Evolutionary conservation across 2,797 vertebrate genomes (phyloP).

Genomic region (Chelonia mydas): DNA sequence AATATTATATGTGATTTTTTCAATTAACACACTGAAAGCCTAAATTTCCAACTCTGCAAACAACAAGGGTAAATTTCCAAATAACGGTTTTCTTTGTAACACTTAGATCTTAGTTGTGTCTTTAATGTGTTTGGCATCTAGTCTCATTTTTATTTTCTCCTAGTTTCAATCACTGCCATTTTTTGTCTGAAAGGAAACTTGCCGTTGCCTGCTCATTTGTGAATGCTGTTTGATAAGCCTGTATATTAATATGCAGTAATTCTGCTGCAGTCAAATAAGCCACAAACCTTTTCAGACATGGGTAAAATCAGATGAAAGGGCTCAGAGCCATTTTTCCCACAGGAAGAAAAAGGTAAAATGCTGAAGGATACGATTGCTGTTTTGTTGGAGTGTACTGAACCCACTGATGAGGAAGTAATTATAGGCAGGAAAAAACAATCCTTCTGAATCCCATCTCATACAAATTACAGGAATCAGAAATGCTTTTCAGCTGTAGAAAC

Average conservation of each 20-base stretch:
- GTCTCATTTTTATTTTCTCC: constrained; percentile 15
- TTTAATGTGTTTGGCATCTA: background rate
- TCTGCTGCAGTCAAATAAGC: constrained; percentile 37
- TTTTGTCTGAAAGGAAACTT: constrained; percentile 25
- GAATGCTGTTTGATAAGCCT: constrained; percentile 41
- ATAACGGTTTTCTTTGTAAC: background rate
- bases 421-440: constrained; percentile 67
- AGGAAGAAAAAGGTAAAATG: constrained; percentile 27
- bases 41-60: background rate
- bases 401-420: constrained; percentile 70
- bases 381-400: constrained; percentile 37
- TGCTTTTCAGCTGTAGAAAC: constrained; percentile 34
- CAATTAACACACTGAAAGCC: background rate
- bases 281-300: constrained; percentile 40
- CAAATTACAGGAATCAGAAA: constrained; percentile 56
- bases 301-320: constrained; percentile 48
- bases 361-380: constrained; percentile 23
- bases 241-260: constrained; percentile 29
- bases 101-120: background rate
- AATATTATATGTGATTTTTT: rapidly evolving
- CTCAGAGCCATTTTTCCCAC: constrained; percentile 43
- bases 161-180: constrained; percentile 21
- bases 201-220: constrained; percentile 17
- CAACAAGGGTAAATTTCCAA: background rate
- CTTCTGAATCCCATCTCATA: background rate